These are phyloP conservation scores for Pterocles burchelli DNA, from an alignment of 2,113 vertebrate genomes.

Conservation along the genomic window DNA sequence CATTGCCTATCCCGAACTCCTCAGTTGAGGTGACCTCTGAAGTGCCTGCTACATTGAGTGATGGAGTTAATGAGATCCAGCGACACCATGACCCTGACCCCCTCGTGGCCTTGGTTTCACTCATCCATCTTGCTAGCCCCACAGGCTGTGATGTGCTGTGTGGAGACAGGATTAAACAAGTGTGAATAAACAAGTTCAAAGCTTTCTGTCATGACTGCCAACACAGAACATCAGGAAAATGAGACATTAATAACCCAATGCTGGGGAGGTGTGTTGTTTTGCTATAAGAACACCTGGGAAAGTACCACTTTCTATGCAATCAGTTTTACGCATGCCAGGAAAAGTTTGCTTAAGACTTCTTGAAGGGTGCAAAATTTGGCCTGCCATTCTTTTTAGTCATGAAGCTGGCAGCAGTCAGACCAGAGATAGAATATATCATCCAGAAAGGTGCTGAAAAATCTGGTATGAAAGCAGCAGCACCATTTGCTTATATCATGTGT, in stretches of 20 bases:
- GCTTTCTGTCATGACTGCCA: conserved; percentile 73
- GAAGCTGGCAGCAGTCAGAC: conserved; percentile 31
- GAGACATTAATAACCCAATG: conserved; percentile 70
- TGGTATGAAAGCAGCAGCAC: neutral
- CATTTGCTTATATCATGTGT: neutral
- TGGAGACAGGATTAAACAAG: conserved; percentile 81
- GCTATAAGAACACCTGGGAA: conserved; percentile 62
- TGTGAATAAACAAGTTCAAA: conserved; percentile 84
- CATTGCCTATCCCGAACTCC: conserved; percentile 2
- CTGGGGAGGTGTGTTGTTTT: conserved; percentile 62
- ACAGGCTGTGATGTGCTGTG: conserved; percentile 64
- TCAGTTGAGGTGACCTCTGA: conserved; percentile 71
- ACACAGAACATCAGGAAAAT: conserved; percentile 59
- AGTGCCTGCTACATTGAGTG: conserved; percentile 73
- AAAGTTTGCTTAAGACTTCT: neutral
- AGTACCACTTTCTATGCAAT: conserved; percentile 29
- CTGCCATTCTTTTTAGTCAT: conserved; percentile 42
- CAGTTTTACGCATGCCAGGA: neutral
- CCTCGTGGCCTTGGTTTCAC: conserved; percentile 67
- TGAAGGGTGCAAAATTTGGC: neutral
- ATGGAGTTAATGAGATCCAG: conserved; percentile 84
- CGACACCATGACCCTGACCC: conserved; percentile 79
- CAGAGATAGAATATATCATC: neutral
- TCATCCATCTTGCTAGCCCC: conserved; percentile 82
- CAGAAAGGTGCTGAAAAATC: neutral